phyloP scores from a whole-genome alignment of 2,113 vertebrate species.

The Redunca redunca region DNA sequence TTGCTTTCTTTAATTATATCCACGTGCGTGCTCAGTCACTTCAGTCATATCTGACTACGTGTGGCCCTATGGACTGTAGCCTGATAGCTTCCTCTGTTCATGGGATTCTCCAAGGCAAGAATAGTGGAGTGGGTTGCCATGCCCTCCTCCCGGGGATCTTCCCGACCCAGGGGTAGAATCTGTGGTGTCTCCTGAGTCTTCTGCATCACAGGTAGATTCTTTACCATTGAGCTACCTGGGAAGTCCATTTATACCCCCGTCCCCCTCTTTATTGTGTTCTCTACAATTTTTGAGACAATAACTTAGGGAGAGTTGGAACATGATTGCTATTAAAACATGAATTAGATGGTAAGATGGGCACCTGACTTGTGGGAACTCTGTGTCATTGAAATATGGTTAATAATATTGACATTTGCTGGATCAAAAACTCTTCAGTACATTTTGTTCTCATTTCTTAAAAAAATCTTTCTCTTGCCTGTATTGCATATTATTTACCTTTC shows the following conservation, averaged over 20 bases:
- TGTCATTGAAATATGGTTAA: background rate
- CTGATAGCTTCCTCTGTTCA: background rate
- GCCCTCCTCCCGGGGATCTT: background rate
- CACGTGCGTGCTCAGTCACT: background rate
- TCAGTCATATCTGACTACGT: background rate
- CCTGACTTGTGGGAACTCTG: background rate
- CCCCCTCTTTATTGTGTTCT: background rate
- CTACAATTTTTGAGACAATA: background rate
- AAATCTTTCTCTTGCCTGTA: background rate
- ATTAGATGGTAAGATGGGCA: background rate
- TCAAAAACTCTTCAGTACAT: background rate
- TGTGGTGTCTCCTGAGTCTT: background rate
- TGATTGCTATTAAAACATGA: background rate
- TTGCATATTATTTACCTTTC: background rate
- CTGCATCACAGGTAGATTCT: background rate
- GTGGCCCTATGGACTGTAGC: background rate
- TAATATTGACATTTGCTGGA: background rate
- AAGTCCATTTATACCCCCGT: background rate
- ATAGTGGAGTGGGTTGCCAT: background rate
- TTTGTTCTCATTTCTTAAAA: background rate
- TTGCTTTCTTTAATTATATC: background rate
- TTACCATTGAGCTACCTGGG: background rate
- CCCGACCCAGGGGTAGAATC: background rate
- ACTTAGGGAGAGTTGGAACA: background rate
- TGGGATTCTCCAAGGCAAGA: background rate